Evolutionary conservation across 2,888 invertebrate genomes (phyloP).

Genomic region (Tiphia femorata): DNA sequence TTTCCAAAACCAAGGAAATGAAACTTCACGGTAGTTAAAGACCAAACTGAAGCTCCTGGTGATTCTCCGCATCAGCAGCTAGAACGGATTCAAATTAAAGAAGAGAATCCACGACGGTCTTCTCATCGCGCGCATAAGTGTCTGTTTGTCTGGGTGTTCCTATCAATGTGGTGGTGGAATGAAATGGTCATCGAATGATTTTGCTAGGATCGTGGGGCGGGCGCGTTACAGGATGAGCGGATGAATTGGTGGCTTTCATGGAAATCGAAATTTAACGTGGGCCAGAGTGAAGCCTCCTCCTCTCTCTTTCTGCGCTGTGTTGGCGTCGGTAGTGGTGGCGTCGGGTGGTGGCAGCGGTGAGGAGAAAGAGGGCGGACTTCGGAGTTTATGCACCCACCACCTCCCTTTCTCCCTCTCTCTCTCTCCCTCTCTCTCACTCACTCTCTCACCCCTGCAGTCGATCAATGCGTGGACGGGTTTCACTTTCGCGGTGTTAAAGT

Average conservation of each 20-base stretch:
- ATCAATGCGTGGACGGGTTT: slow-evolving; percentile 69
- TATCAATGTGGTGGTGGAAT: neutral
- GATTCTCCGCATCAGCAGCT: no score
- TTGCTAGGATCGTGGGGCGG: no score
- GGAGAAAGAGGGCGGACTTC: slow-evolving; percentile 46
- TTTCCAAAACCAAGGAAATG: no score
- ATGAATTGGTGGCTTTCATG: slow-evolving; percentile 44
- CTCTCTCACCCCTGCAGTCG: slow-evolving; percentile 66
- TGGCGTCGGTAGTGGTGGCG: slow-evolving; percentile 40
- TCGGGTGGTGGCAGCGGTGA: slow-evolving; percentile 30
- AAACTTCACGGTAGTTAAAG: no score
- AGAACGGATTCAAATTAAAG: no score
- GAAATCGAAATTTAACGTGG: slow-evolving; percentile 52
- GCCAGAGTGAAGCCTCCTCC: slow-evolving; percentile 53
- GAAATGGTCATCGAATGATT: no score
- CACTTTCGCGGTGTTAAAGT: slow-evolving; percentile 69
- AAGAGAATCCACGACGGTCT: no score
- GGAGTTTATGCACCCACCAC: slow-evolving; percentile 57
- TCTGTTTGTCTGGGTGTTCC: neutral
- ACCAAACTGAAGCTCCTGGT: no score
- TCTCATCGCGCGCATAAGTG: neutral
- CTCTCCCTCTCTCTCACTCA: slow-evolving; percentile 61
- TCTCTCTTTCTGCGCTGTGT: no score
- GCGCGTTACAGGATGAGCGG: slow-evolving; percentile 25
- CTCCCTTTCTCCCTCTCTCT: slow-evolving; percentile 49